These are phyloP conservation scores for Eulithis testata DNA, from an alignment of 2,888 invertebrate genomes.

Conservation along the genomic window DNA sequence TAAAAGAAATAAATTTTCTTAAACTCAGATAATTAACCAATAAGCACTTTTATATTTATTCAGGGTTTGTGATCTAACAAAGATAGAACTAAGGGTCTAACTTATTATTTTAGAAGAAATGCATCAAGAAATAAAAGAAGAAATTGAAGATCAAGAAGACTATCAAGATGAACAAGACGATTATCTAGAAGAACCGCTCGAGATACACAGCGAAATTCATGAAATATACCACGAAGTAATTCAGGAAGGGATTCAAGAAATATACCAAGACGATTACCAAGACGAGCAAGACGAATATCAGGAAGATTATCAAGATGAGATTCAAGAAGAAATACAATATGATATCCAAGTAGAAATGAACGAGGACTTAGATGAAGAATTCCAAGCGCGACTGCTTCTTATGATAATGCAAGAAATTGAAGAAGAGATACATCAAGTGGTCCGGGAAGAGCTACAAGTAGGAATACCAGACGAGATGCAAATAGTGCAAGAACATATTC, in stretches of 20 bases:
- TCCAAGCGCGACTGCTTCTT: slow-evolving; percentile 4
- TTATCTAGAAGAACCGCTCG: slow-evolving; percentile 11
- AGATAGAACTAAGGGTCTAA: neutral
- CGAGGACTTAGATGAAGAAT: slow-evolving; percentile 1
- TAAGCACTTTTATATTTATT: too few relatives aligned
- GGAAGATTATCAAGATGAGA: slow-evolving; percentile 5
- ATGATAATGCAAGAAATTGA: slow-evolving; percentile 13
- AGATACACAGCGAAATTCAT: slow-evolving; percentile 5
- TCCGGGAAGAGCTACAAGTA: slow-evolving; percentile 12
- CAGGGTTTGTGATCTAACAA: neutral
- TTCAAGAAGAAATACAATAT: neutral
- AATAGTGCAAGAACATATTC: slow-evolving; percentile 9
- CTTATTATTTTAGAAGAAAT: slow-evolving; percentile 12
- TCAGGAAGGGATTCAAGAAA: slow-evolving; percentile 6
- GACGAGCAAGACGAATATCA: slow-evolving; percentile 1
- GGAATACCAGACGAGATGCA: slow-evolving; percentile 5
- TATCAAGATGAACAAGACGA: slow-evolving; percentile 16
- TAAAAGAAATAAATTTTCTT: too few relatives aligned
- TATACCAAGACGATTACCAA: slow-evolving; percentile 8
- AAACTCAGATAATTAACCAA: too few relatives aligned
- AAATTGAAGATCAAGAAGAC: slow-evolving; percentile 24
- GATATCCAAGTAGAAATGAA: slow-evolving; percentile 1
- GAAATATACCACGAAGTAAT: slow-evolving; percentile 7
- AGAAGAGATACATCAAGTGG: slow-evolving; percentile 14
- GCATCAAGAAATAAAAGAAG: slow-evolving; percentile 34